Conservation (phyloP, 2,888 invertebrate species). For the Globia sparganii region DNA sequence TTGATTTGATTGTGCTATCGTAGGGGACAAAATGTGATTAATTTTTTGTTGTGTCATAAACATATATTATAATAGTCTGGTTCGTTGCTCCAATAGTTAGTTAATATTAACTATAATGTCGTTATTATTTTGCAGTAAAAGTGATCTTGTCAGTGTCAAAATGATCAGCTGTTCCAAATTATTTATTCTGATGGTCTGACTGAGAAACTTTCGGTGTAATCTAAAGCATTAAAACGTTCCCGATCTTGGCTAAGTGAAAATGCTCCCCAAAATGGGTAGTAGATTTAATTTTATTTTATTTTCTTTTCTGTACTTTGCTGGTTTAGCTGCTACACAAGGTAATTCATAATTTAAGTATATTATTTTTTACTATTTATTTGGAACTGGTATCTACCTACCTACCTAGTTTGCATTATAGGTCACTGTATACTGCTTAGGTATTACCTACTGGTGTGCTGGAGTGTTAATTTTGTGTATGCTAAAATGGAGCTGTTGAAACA, state of each 20-base stretch:
- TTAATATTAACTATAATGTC: not conserved
- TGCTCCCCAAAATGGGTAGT: constrained; percentile 26
- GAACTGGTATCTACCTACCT: not conserved
- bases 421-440: not conserved
- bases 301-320: constrained; percentile 32
- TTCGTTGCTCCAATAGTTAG: constrained; percentile 5
- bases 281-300: constrained; percentile 34
- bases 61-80: constrained; percentile 18
- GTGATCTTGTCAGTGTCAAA: constrained; percentile 46
- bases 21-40: constrained; percentile 41
- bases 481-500: not conserved
- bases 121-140: not conserved
- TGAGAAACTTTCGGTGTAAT: constrained; percentile 6
- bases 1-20: constrained; percentile 16
- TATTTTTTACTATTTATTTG: constrained; percentile 2
- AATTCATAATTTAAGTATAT: constrained; percentile 25
- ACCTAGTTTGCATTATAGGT: not conserved
- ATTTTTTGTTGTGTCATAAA: constrained; percentile 5
- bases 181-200: constrained; percentile 1
- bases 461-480: not conserved
- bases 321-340: constrained; percentile 56
- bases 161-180: constrained; percentile 62
- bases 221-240: not conserved
- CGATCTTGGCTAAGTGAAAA: constrained; percentile 23
- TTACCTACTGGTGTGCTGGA: not conserved